A percentile compares a stretch with the other conserved stretches of the same genome.
Conservation (phyloP, 2,113 vertebrate genomes). For the Tachysurus fulvidraco region DNA sequence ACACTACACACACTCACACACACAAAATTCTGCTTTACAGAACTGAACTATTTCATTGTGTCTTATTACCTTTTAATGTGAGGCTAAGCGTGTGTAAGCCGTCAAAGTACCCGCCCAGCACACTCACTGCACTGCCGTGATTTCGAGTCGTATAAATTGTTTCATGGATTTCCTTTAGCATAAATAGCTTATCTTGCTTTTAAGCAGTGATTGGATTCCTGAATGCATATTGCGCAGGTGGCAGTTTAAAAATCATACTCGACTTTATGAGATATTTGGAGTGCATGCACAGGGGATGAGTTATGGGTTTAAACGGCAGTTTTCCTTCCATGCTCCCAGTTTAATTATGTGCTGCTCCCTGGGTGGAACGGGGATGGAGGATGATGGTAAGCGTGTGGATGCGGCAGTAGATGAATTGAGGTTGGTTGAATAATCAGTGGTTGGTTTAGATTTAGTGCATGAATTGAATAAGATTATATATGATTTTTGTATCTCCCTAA, state of each 20-base stretch:
- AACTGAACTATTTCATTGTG: background rate
- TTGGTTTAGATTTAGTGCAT: background rate
- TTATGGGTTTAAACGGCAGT: conserved; percentile 20
- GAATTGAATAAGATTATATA: background rate
- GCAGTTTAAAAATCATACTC: conserved; percentile 17
- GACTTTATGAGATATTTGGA: conserved; percentile 24
- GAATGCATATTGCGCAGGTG: background rate
- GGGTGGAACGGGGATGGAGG: background rate
- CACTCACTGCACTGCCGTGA: background rate
- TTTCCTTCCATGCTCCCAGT: conserved; percentile 27
- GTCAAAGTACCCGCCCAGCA: background rate
- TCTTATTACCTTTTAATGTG: background rate
- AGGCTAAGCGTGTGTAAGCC: background rate
- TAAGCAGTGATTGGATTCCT: conserved; percentile 25
- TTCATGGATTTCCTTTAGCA: background rate
- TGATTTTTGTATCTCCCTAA: background rate
- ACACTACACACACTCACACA: background rate
- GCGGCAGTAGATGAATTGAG: background rate
- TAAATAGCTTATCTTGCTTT: background rate
- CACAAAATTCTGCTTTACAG: conserved; percentile 3
- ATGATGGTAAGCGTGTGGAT: background rate
- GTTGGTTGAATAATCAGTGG: no score
- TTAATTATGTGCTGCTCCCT: conserved; percentile 25
- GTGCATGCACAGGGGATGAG: conserved; percentile 22
- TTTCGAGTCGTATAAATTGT: background rate